Evolutionary conservation across 2,113 vertebrate species (phyloP).

Genomic region (Mobula hypostoma): DNA sequence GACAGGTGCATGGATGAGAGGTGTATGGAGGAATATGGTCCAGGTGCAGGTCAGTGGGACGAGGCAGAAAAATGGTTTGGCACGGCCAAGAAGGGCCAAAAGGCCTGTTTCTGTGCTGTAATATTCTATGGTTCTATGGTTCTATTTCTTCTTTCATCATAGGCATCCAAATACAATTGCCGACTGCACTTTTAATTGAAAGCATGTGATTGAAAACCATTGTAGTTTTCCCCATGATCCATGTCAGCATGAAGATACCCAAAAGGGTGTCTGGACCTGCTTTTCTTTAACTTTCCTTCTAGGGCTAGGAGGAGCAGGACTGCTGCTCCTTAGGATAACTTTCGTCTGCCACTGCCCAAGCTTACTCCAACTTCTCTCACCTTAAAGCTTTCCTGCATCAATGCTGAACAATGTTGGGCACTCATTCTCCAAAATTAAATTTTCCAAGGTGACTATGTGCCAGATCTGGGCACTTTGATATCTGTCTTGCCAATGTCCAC

Average conservation of each 20-base stretch:
- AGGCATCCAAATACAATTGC: background rate
- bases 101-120: too few species aligned
- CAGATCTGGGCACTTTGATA: too few species aligned
- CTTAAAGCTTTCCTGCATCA: background rate
- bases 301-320: background rate
- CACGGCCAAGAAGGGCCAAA: too few species aligned
- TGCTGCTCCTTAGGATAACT: background rate
- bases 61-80: too few species aligned
- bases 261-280: background rate
- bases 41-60: too few species aligned
- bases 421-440: too few species aligned
- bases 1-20: too few species aligned
- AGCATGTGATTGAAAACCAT: background rate
- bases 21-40: too few species aligned
- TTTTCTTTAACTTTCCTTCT: background rate
- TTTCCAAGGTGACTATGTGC: too few species aligned
- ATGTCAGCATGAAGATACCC: background rate
- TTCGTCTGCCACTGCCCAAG: background rate
- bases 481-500: too few species aligned
- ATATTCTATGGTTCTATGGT: too few species aligned
- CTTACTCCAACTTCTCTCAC: background rate
- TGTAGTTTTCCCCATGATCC: background rate
- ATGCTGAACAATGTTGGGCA: background rate
- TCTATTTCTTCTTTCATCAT: too few species aligned
- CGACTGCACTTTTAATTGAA: background rate